Percentiles rank a stretch among this genome's conserved stretches.
Evolutionary conservation across 2,113 vertebrate genomes (phyloP).

Genomic region (Muntiacus reevesi): DNA sequence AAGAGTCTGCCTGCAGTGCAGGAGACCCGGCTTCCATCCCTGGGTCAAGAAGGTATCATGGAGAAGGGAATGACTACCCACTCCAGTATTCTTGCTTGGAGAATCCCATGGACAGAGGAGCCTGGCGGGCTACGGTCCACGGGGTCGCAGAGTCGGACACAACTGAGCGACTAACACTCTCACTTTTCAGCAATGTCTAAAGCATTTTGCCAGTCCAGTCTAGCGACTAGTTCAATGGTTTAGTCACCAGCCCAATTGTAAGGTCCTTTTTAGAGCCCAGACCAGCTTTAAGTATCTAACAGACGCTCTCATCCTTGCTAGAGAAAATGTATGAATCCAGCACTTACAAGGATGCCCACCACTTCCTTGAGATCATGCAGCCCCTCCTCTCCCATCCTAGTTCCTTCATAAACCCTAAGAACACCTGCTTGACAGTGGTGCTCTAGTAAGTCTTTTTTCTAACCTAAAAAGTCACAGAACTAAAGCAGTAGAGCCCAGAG

Average conservation of each 20-base stretch:
- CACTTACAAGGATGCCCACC: neutral
- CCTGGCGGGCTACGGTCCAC: neutral
- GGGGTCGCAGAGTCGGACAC: neutral
- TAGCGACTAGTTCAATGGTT: neutral
- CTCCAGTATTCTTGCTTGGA: neutral
- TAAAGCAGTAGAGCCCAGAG: neutral
- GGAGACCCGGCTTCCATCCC: neutral
- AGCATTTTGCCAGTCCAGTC: neutral
- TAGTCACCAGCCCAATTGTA: neutral
- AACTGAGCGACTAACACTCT: neutral
- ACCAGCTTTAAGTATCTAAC: neutral
- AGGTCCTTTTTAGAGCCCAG: neutral
- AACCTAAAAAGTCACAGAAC: neutral
- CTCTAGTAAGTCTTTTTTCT: neutral
- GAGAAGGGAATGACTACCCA: neutral
- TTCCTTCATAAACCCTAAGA: neutral
- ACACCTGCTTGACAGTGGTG: neutral
- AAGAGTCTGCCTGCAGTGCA: neutral
- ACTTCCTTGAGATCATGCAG: neutral
- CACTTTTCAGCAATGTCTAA: neutral
- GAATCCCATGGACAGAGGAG: neutral
- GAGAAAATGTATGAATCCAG: neutral
- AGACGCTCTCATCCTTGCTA: neutral
- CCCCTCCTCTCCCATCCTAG: neutral
- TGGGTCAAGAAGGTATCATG: neutral